Base-by-base conservation (phyloP, 2,797 vertebrate species). In the Tachyglossus aculeatus region DNA sequence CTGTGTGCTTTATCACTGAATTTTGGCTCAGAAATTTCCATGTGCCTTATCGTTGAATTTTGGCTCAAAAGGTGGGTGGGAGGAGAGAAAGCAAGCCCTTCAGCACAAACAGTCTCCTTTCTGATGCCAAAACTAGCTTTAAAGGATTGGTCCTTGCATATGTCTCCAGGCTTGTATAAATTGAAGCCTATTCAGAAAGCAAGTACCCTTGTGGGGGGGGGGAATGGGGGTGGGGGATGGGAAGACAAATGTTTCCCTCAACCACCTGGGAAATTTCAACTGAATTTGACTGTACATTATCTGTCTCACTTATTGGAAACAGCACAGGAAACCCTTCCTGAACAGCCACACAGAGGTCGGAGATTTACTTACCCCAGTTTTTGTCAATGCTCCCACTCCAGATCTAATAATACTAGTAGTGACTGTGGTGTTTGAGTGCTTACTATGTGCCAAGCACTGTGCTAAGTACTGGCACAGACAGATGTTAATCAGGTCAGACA, bases 1-100 rank as follows among this genome's bases (percentile, higher is more conserved):
- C 41, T 72, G 64, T 47, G 9, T 31, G 33, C 39, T 31, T 57
- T 61, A 39, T 48, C 31, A 40, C 41, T 48, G 63, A 60, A 68
- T 60, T 41, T 14, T 38, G 53, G 65, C 19, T 37, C 47, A 69
- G 27, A 67, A 66, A 64, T 13, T 22, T 32, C 41, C 70, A 64
- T 47, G 9, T 31, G 33, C 39, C 33, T 57, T 61, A 39, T 48
- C 31, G 44, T 39, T 45, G 63, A 60, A 68, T 60, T 41, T 14
- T 38, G 53, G 65, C 19, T 37, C 47, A 69, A 24, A 67, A 66
- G 61, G 18, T 24, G 22, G 37, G 36, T 74, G 13, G n/a, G 47
- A 70, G 51, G 56, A 72, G 47, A 71, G 38, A 56, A 53, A 80
- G 27, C 18, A 33, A 67, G 32, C 47, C 67, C 27, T 67, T 15